Percentiles rank a stretch among this genome's conserved stretches.
These are phyloP conservation scores for Onychorhynchus coronatus DNA, from an alignment of 2,113 vertebrate genomes.

Conservation along the genomic window DNA sequence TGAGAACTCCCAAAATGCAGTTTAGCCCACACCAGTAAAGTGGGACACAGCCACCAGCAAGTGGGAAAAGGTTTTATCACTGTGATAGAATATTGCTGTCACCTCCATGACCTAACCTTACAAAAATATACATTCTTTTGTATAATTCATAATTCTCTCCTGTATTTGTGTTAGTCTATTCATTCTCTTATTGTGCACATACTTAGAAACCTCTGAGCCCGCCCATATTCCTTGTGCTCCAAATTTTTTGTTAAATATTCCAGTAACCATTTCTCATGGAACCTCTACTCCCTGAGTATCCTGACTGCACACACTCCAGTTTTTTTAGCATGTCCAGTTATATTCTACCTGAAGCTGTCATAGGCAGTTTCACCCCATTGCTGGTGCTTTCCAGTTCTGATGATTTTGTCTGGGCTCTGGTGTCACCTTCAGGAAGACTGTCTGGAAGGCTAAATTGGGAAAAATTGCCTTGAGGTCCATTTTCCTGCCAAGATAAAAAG, in stretches of 20 bases:
- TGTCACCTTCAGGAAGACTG: constrained; percentile 64
- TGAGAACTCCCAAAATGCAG: background rate
- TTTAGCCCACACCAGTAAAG: background rate
- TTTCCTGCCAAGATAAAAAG: constrained; percentile 74
- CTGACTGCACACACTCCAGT: background rate
- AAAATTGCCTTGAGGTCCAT: constrained; percentile 61
- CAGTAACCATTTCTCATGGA: background rate
- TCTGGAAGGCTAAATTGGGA: constrained; percentile 74
- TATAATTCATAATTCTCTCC: background rate
- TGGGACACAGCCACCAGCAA: background rate
- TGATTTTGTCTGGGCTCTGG: constrained; percentile 70
- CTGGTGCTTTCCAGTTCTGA: constrained; percentile 67
- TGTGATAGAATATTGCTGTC: background rate
- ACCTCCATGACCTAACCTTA: background rate
- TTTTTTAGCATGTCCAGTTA: background rate
- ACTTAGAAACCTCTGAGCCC: background rate
- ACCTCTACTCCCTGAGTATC: background rate
- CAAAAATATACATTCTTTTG: background rate
- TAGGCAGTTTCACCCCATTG: constrained; percentile 75
- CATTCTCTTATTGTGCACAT: background rate
- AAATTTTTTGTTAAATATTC: background rate
- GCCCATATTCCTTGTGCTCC: background rate
- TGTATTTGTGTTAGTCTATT: background rate
- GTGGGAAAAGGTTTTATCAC: background rate
- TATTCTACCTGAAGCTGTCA: constrained; percentile 83